Evolutionary conservation across 1,140 invertebrate species (phyloP), one percentile per base, ranked within the genome.

Genomic region (Drosophila athabasca): DNA sequence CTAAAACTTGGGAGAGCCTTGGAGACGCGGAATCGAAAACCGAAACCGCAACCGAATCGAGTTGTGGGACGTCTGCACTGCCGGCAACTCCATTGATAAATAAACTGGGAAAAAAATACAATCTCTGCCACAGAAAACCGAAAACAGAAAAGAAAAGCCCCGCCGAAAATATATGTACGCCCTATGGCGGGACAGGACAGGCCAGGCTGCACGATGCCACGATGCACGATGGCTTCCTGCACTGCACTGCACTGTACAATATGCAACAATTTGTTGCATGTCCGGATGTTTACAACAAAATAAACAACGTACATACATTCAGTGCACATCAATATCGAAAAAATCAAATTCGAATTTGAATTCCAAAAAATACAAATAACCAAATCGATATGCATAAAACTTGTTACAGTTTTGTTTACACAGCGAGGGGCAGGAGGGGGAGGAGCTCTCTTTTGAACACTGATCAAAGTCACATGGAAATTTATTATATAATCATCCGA

Each of bases 271-370:
- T 89, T 88, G 84, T 74, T 76, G 79, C 83, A 88, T 51, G 71
- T 88, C 83, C 83, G 83, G 83, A 89, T 88, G 83, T 88, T 88
- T 88, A 89, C 79, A 73, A 83, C 71, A 76, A 88, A 89, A 83
- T 88, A 88, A 88, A 88, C 83, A 88, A 84, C 52, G 51, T 48
- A 26, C 60, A 70, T 19, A 26, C 5, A 5, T 53, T 49, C 65
- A 70, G 58, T 70, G 62, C 53, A 45, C 78, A 81, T 70, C 75
- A 77, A 83, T 65, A 75, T 62, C 50, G 54, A 59, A 60, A 59
- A 59, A 60, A 68, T 70, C 46, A 64, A 74, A 64, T 57, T 83
- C 61, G 67, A 69, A 66, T 46, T 64, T 26, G 53, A 83, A 66
- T 67, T 68, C 9, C 0, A 19, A 19, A 19, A 19, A 19, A 19